A percentile compares a stretch with the other conserved stretches of the same genome.
Conservation (phyloP, 2,797 vertebrate genomes). For the Trachurus trachurus region DNA sequence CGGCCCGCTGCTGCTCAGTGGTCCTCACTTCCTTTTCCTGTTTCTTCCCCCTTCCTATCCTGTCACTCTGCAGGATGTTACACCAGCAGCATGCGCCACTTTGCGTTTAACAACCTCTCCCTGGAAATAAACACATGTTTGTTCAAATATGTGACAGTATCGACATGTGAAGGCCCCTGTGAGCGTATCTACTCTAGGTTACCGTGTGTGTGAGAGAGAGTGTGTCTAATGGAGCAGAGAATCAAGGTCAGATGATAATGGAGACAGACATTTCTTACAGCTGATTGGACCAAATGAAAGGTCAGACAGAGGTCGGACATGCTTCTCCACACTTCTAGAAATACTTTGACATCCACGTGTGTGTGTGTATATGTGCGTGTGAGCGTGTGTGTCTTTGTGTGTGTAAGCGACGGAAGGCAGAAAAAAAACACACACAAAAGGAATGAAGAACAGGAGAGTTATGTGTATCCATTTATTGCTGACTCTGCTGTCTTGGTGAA, state of each 20-base stretch:
- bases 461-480: conserved; percentile 70
- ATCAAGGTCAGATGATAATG: conserved; percentile 67
- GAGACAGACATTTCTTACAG: conserved; percentile 44
- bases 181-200: background rate
- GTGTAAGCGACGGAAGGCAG: conserved; percentile 11
- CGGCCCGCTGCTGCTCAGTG: background rate
- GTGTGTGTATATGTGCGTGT: conserved; percentile 14
- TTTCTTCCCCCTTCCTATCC: conserved; percentile 15
- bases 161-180: conserved; percentile 22
- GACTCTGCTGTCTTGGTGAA: conserved; percentile 70
- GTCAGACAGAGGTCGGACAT: conserved; percentile 61
- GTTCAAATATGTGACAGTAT: background rate
- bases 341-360: conserved; percentile 35
- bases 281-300: conserved; percentile 63
- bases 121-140: conserved; percentile 46
- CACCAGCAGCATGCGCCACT: conserved; percentile 10
- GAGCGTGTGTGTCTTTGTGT: conserved; percentile 2
- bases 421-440: conserved; percentile 41
- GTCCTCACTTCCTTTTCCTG: conserved; percentile 54
- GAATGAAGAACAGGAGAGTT: conserved; percentile 53
- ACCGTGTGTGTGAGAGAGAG: background rate
- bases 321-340: conserved; percentile 46
- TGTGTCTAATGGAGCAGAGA: conserved; percentile 54
- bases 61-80: conserved; percentile 46
- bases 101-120: conserved; percentile 15